phyloP scores from a whole-genome alignment of 2,888 invertebrate genomes.

The Acronicta aceris region DNA sequence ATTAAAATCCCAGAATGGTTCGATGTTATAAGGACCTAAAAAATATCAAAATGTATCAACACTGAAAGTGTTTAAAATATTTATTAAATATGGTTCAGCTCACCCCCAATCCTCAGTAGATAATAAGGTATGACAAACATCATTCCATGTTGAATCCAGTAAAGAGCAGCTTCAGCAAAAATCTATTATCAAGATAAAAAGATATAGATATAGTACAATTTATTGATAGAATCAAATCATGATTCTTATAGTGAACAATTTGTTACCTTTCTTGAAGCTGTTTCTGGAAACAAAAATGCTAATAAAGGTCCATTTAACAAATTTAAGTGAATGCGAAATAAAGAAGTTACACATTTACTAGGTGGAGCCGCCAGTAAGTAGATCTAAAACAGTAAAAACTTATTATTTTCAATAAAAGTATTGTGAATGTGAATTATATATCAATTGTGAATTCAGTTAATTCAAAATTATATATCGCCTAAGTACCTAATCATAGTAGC shows the following conservation, averaged over 20 bases:
- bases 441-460: no score
- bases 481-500: no score
- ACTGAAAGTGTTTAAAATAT: constrained; percentile 8
- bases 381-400: constrained; percentile 90
- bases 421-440: no score
- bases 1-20: constrained; percentile 92
- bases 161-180: constrained; percentile 97
- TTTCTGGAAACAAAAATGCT: constrained; percentile 98
- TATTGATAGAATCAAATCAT: background rate
- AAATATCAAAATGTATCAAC: constrained; percentile 21
- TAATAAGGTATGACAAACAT: constrained; percentile 98
- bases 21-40: constrained; percentile 95
- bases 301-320: constrained; percentile 97
- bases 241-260: no score
- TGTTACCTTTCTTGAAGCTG: constrained; percentile 96
- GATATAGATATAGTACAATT: background rate
- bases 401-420: constrained; percentile 1
- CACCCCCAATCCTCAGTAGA: constrained; percentile 96
- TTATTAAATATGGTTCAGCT: constrained; percentile 61
- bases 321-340: constrained; percentile 97
- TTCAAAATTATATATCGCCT: no score
- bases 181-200: constrained; percentile 88
- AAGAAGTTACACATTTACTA: constrained; percentile 93
- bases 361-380: constrained; percentile 96
- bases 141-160: constrained; percentile 98